Base-by-base conservation (phyloP, 2,797 vertebrate genomes). In the Chloroceryle amazona region DNA sequence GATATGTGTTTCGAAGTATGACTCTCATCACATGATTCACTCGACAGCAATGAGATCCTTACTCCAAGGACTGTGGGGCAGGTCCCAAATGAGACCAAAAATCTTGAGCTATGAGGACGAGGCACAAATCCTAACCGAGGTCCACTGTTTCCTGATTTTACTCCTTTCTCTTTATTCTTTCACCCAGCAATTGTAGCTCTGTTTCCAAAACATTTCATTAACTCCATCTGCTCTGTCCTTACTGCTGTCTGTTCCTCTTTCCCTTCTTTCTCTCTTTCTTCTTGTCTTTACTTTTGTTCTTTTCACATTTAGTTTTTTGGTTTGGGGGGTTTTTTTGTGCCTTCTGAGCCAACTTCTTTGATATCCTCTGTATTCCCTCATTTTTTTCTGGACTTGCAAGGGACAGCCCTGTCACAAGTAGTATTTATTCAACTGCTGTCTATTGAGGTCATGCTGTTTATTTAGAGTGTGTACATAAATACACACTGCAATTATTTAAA, bases 1-100 rank as follows among this genome's bases (percentile, higher is more conserved):
- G 21, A 60, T 22, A 18, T 0, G 0, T 10, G 6, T 66, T 75
- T 81, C 28, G 42, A 20, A 82, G 21, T 65, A 13, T 23, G n/a
- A 11, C 60, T 52, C 21, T 16, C 41, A 72, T 71, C 28, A 29
- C 1, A 0, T 0, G 0, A 23, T 42, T 83, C 28, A 31, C 13
- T 44, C 35, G 37, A 67, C 71, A 90, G 22, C 62, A 73, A 6
- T 29, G 52, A 44, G 17, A 63, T 57, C 33, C 54, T 76, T 39
- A 46, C 6, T 12, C 37, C 18, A 41, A 20, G 35, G 31, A 19
- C 9, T 44, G 9, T 14, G 28, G 11, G 2, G 2, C 62, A 39
- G 31, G 14, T 55, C 35, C 11, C 44, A 66, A 3, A 15, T 4
- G 6, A 83, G 18, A 49, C 13, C 15, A 15, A 6, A 4, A 0